A percentile compares a stretch with the other conserved stretches of the same genome.
Evolutionary conservation across 2,888 invertebrate genomes (phyloP).

Genomic region (Acronicta psi): DNA sequence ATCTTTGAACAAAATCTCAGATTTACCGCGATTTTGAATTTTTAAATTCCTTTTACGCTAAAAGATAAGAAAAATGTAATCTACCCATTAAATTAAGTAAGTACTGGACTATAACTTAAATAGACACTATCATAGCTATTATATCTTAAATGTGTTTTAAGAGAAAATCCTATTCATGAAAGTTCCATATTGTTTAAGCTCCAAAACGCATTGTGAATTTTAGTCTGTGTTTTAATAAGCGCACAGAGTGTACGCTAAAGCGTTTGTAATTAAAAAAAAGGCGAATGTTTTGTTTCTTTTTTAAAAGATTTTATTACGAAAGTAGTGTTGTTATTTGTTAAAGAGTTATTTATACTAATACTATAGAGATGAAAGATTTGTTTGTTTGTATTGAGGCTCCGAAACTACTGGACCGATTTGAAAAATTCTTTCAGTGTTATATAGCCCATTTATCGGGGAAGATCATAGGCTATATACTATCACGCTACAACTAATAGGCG

Average conservation of each 20-base stretch:
- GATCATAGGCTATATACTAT: too few species aligned
- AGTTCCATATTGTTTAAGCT: constrained; percentile 36
- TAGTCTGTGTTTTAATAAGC: constrained; percentile 47
- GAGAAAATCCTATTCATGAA: constrained; percentile 34
- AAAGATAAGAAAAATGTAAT: constrained; percentile 32
- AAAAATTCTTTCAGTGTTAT: too few species aligned
- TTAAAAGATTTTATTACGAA: constrained; percentile 44
- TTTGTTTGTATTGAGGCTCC: too few species aligned
- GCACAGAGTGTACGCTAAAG: constrained; percentile 55
- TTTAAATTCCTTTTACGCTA: constrained; percentile 15
- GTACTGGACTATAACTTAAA: constrained; percentile 30
- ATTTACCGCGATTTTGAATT: constrained; percentile 15
- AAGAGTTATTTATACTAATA: too few species aligned
- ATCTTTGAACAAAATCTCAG: constrained; percentile 13
- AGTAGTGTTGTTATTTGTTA: constrained; percentile 34
- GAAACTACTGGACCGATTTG: too few species aligned
- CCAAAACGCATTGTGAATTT: constrained; percentile 66
- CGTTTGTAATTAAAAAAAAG: constrained; percentile 69
- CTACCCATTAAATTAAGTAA: constrained; percentile 34
- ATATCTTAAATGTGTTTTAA: constrained; percentile 47
- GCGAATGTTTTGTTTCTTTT: constrained; percentile 48
- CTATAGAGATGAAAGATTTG: too few species aligned
- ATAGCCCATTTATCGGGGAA: too few species aligned
- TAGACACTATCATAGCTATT: constrained; percentile 37
- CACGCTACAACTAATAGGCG: too few species aligned